Evolutionary conservation across 2,888 invertebrate genomes (phyloP), one percentile per base, ranked within the genome.

Genomic region (Drosophila infuscata): DNA sequence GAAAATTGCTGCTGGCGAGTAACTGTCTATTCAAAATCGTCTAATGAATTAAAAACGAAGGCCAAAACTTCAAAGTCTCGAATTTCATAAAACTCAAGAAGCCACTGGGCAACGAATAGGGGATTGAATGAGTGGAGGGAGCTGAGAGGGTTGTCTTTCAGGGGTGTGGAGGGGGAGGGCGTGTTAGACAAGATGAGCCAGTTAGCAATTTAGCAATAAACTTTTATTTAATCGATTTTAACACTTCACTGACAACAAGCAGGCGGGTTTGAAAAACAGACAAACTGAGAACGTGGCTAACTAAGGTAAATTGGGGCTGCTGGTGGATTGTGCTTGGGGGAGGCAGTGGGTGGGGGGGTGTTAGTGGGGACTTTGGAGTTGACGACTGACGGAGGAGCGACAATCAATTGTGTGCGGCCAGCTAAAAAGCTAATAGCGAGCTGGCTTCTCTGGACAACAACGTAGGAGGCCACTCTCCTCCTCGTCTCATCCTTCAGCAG

Each of bases 121-220:
- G 12, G 11, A 17, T 3, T 9, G 5, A n/a, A 0, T 3, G 17
- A 12, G n/a, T 3, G n/a, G 11, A 9, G 46, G 1, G n/a, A 1
- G 15, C 3, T 11, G 8, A 20, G 20, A 29, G 4, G 30, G 25
- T 25, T 25, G 25, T 25, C 25, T 25, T 25, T 25, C 2, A 25
- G 25, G 25, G 25, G 25, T 25, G 25, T 2, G 15, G n/a, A 17
- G 20, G 3, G 20, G 20, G 7, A 8, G 3, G 25, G 29, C 29
- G 17, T 2, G 12, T 25, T 17, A 56, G 67, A 41, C 38, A 56
- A 41, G 73, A 74, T 79, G 68, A 81, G 85, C 79, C 87, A 87
- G 88, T 87, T 87, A 69, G 89, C 82, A 87, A 89, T 87, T 87
- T 89, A 88, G 85, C 87, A 85, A 89, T 89, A 87, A 87, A 87